Base-by-base conservation (phyloP, 2,888 invertebrate species). In the Campoplex nolae region DNA sequence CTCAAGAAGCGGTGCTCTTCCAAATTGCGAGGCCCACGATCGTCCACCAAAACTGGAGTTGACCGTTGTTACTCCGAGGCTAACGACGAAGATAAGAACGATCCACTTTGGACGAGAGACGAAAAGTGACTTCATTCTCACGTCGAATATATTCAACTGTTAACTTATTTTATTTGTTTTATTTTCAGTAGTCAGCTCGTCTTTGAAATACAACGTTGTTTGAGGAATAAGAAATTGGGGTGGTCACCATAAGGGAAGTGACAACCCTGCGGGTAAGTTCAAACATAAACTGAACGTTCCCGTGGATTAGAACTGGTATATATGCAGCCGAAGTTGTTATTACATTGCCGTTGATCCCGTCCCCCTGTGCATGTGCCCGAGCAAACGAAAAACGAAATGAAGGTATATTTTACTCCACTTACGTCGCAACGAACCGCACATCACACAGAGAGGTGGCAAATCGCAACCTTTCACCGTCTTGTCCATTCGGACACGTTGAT, bases 1-100 rank as follows among this genome's bases (percentile, higher is more conserved):
- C 92, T 97, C 97, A 90, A 97, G 96, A 16, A 97, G 95, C 90
- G 94, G 92, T 4, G 94, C 94, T n/a, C 90, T 89, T 1, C 94
- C 94, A 67, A 92, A 93, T 38, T 93, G 92, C 54, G 92, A 56
- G 0, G 92, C 90, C 91, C 93, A 93, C 88, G 86, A 80, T 78
- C 87, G 79, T 13, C 35, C 35, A 73, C 81, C 85, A 56, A 78
- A 86, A 87, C 77, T 81, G 6, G 65, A 86, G 75, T 74, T 76
- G 16, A 80, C 76, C 23, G 76, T 45, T 13, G 84, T 67, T 71
- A 65, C 54, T 51, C 71, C 70, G 3, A 71, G 54, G 18, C 54
- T 28, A 18, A 62, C 67, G 23, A 23, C 38, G 35, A 84, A 18
- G 11, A 81, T 38, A 35, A 88, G n/a, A 56, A 84, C 45, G 28